A percentile compares a stretch with the other conserved stretches of the same genome.
These are phyloP conservation scores for Meghimatium bilineatum DNA, from an alignment of 2,888 invertebrate genomes.

Conservation along the genomic window DNA sequence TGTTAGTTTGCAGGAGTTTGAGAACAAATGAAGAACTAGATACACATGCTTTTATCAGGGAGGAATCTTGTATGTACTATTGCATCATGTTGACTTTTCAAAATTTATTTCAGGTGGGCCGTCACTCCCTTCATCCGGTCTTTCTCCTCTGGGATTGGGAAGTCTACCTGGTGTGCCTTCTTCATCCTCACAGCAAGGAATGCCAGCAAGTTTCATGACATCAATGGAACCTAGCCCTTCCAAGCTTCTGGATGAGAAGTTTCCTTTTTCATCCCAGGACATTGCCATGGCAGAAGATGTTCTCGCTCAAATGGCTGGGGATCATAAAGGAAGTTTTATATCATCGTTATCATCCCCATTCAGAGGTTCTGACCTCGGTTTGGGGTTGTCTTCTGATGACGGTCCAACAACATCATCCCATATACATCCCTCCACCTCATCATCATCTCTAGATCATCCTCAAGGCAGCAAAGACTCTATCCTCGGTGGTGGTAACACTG, in stretches of 20 bases:
- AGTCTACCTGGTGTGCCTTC: constrained; percentile 48
- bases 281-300: constrained; percentile 86
- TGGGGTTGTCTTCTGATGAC: constrained; percentile 11
- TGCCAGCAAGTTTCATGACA: constrained; percentile 34
- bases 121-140: constrained; percentile 41
- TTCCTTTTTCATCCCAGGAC: constrained; percentile 86
- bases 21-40: too few relatives aligned
- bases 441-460: constrained; percentile 22
- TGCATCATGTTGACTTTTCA: too few relatives aligned
- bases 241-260: constrained; percentile 83
- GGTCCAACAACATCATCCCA: neutral
- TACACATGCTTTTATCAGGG: too few relatives aligned
- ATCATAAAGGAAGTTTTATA: constrained; percentile 27
- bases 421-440: constrained; percentile 18
- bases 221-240: constrained; percentile 55
- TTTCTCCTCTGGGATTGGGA: constrained; percentile 42
- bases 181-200: constrained; percentile 32
- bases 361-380: neutral
- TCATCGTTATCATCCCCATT: constrained; percentile 38
- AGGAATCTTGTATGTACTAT: too few relatives aligned
- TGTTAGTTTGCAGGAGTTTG: too few relatives aligned
- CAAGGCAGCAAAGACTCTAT: constrained; percentile 47
- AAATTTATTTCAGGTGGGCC: constrained; percentile 25
- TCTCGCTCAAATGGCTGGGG: constrained; percentile 84
- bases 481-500: constrained; percentile 20